Conservation (phyloP, 2,888 invertebrate species). For the Drosophila lutescens region DNA sequence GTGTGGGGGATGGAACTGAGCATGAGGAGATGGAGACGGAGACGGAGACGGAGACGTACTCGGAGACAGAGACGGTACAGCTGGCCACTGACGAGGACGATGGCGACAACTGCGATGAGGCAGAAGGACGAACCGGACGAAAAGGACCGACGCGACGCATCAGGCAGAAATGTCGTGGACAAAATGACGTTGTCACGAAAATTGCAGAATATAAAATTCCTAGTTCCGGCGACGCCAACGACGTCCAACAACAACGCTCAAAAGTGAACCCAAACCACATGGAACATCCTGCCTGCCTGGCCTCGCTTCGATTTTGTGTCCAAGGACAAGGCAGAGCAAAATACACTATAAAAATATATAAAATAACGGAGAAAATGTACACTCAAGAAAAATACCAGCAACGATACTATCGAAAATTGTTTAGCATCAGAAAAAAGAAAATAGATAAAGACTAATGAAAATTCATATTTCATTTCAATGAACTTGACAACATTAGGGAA, state of each 20-base stretch:
- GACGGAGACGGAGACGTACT: constrained; percentile 3
- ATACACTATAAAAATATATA: constrained; percentile 67
- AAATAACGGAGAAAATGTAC: constrained; percentile 8
- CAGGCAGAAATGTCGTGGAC: constrained; percentile 81
- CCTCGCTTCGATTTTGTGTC: constrained; percentile 69
- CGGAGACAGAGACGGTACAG: constrained; percentile 23
- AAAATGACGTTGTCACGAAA: constrained; percentile 83
- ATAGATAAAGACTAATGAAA: too few relatives aligned
- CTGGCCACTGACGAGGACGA: constrained; percentile 58
- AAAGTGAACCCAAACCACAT: constrained; percentile 63
- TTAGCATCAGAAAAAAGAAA: too few relatives aligned
- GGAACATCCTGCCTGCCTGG: constrained; percentile 48
- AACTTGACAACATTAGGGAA: too few relatives aligned
- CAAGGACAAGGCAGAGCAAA: constrained; percentile 69
- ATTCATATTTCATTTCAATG: too few relatives aligned
- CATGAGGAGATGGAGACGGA: background rate
- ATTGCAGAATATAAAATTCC: constrained; percentile 82
- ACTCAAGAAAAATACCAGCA: background rate
- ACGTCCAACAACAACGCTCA: constrained; percentile 39
- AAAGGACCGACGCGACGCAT: constrained; percentile 64
- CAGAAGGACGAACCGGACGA: constrained; percentile 21
- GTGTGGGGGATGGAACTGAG: constrained; percentile 1
- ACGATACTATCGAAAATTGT: too few relatives aligned
- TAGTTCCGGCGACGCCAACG: constrained; percentile 67
- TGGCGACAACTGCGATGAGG: constrained; percentile 37